These are phyloP conservation scores for Thecocarcelia acutangulata DNA, from an alignment of 2,888 invertebrate species.

Conservation along the genomic window DNA sequence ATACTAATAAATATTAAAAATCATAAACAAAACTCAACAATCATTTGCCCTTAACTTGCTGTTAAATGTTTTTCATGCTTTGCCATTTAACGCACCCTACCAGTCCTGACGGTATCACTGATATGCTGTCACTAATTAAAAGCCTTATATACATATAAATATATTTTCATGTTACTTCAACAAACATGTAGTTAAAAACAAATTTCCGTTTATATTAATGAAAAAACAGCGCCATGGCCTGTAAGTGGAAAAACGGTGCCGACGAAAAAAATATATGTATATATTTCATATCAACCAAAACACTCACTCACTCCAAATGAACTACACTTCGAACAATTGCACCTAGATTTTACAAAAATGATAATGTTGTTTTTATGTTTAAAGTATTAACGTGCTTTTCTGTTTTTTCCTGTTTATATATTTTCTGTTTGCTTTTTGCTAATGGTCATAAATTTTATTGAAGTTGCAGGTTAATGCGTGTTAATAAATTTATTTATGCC, in stretches of 20 bases:
- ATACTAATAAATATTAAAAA: constrained; percentile 24
- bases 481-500: neutral
- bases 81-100: neutral
- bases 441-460: neutral
- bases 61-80: constrained; percentile 1
- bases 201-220: constrained; percentile 55
- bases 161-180: constrained; percentile 31
- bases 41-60: neutral
- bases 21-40: constrained; percentile 16
- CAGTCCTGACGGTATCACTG: neutral
- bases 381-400: neutral
- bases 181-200: constrained; percentile 44
- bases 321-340: constrained; percentile 8
- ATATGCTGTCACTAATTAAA: constrained; percentile 32
- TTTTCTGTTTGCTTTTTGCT: neutral
- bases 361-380: constrained; percentile 25
- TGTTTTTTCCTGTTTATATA: neutral
- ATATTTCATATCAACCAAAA: too few relatives aligned
- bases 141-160: constrained; percentile 1
- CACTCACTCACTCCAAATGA: too few relatives aligned
- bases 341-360: constrained; percentile 25
- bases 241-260: constrained; percentile 9
- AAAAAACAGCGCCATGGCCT: constrained; percentile 24
- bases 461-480: constrained; percentile 18
- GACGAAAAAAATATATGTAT: too few relatives aligned